Base-by-base conservation (phyloP, 2,113 vertebrate genomes). In the Psephotus haematonotus region DNA sequence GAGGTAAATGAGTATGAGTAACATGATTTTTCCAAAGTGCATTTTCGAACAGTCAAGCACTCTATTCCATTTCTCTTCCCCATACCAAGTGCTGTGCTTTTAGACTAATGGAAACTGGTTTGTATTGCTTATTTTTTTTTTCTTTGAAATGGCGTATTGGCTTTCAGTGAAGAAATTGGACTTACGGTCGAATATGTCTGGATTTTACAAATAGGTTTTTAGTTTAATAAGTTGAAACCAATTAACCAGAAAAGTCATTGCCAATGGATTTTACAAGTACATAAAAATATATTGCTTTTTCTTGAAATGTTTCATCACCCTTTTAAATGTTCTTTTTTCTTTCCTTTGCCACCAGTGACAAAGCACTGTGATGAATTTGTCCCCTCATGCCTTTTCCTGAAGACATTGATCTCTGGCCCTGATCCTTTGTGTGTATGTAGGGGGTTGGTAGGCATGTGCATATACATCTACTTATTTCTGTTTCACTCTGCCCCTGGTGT, bases 271-370 rank as follows among this genome's bases (percentile, higher is more conserved):
- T 96, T 96, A 90, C 47, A 94, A 91, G 72, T 94, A 80, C 84
- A 95, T 97, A 94, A 97, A 97, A 96, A 95, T 95, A 96, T 93
- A 95, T 95, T 93, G 79, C 92, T 86, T 95, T 95, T 95, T 90
- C 92, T 92, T 86, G 64, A 88, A 91, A 35, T 29, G 67, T 95
- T 93, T 96, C 79, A 92, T 88, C 92, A 83, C 86, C 55, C 55
- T 69, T 92, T 89, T 86, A 92, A 86, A 84, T 65, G 57, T 53
- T 96, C 20, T 22, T 77, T 91, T 96, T 93, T 82, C 49, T 64
- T 96, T 77, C 50, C 29, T 89, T 86, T 95, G 75, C 69, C 19
- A 49, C 57, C 62, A 83, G 22, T 71, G 77, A 86, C 77, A 93
- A 85, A 91, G 68, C 86, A 53, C 49, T 92, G 79, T 75, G 79